Conservation (phyloP, 2,888 invertebrate species). For the Leistus spinibarbis region DNA sequence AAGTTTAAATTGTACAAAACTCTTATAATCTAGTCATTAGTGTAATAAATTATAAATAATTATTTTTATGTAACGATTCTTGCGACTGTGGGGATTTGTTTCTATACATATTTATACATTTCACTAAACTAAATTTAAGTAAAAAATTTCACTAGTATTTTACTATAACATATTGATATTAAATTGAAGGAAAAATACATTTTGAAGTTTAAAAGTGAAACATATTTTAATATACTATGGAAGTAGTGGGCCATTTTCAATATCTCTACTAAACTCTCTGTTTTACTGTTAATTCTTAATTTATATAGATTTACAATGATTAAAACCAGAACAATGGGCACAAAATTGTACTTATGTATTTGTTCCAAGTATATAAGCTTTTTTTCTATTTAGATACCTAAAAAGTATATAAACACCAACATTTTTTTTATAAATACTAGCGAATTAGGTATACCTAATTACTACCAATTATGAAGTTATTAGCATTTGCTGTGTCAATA, state of each 20-base stretch:
- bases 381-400: too few relatives aligned
- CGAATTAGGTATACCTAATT: too few relatives aligned
- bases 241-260: background rate
- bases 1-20: background rate
- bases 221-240: background rate
- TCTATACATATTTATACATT: background rate
- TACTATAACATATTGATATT: background rate
- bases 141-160: background rate
- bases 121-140: background rate
- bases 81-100: background rate
- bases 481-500: too few relatives aligned
- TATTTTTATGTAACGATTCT: background rate
- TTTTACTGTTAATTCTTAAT: too few relatives aligned
- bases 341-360: too few relatives aligned
- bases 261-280: too few relatives aligned
- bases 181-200: background rate
- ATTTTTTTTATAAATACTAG: too few relatives aligned
- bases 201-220: background rate
- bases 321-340: too few relatives aligned
- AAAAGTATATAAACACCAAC: too few relatives aligned
- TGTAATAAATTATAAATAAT: background rate
- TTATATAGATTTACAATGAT: too few relatives aligned
- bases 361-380: too few relatives aligned
- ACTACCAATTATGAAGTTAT: too few relatives aligned
- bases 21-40: background rate